Evolutionary conservation across 2,888 invertebrate genomes (phyloP), one percentile per base, ranked within the genome.

Genomic region (Heliconius cydno): DNA sequence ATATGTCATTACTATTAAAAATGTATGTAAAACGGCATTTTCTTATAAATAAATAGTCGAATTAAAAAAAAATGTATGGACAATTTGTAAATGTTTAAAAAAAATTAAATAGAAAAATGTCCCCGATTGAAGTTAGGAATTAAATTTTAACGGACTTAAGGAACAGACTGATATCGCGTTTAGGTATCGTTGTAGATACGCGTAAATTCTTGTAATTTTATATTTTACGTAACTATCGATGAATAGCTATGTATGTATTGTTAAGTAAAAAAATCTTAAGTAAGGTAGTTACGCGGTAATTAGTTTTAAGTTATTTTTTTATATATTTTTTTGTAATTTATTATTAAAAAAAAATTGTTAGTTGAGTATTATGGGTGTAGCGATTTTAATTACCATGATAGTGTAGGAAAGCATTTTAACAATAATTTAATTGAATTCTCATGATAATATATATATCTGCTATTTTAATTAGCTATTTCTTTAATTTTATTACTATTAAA

Each of bases 91-190:
- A 70, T 70, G 68, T 41, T 6, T 15, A 38, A 68, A n/a, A 38
- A n/a, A 12, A 6, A 7, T 7, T 19, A 1, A 28, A 13, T 25
- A 65, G 65, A 25, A 25, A 41, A 74, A 72, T 78, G 78, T 28
- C 73, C 52, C 73, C n/a, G 22, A 30, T 15, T 28, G 72, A 78
- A 60, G 77, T 73, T 80, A 68, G 80, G 13, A 79, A 72, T 57
- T 76, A 76, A 78, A 76, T 82, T 84, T 84, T 89, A 87, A 89
- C 88, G 87, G 88, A 90, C 92, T 91, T 92, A 92, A 91, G 91
- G 90, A 92, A 91, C 90, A 70, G 93, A 93, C 94, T 94, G 94
- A 94, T 88, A 90, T 89, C 88, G 88, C 89, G 85, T 88, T 87
- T 92, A 91, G 92, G 92, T 92, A 85, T 86, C 88, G 87, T 90